Conservation (phyloP, 1,140 invertebrate genomes). For the Leptinotarsa texana region DNA sequence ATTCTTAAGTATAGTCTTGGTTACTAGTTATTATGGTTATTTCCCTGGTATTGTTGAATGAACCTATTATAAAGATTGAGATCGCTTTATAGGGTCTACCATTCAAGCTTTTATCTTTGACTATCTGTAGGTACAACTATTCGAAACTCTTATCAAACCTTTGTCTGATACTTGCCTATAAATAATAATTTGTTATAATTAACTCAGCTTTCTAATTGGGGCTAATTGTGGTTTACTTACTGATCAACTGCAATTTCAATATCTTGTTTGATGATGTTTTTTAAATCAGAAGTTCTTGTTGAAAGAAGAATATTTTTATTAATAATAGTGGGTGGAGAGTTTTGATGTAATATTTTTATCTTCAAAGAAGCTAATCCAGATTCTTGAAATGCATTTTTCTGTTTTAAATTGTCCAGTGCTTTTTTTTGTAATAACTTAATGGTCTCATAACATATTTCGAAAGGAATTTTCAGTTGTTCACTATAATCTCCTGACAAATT, state of each 20-base stretch:
- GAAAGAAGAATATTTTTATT: conserved; percentile 59
- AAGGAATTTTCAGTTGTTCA: conserved; percentile 59
- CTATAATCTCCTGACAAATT: conserved; percentile 63
- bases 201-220: background rate
- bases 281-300: conserved; percentile 61
- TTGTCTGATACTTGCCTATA: too few species aligned
- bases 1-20: too few species aligned
- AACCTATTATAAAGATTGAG: too few species aligned
- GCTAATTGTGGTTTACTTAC: conserved; percentile 42
- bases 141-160: too few species aligned
- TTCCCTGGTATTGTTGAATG: too few species aligned
- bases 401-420: conserved; percentile 68
- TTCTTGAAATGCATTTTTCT: conserved; percentile 64
- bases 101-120: too few species aligned
- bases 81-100: too few species aligned
- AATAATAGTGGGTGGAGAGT: conserved; percentile 53
- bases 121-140: too few species aligned
- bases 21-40: too few species aligned
- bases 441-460: conserved; percentile 58
- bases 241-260: conserved; percentile 56
- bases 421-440: conserved; percentile 67
- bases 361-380: conserved; percentile 69
- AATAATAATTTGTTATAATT: background rate
- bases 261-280: conserved; percentile 59
- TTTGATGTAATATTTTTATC: conserved; percentile 59